Conservation (phyloP, 64 coral and sea anemone genomes). For the Trachythela sp. region DNA sequence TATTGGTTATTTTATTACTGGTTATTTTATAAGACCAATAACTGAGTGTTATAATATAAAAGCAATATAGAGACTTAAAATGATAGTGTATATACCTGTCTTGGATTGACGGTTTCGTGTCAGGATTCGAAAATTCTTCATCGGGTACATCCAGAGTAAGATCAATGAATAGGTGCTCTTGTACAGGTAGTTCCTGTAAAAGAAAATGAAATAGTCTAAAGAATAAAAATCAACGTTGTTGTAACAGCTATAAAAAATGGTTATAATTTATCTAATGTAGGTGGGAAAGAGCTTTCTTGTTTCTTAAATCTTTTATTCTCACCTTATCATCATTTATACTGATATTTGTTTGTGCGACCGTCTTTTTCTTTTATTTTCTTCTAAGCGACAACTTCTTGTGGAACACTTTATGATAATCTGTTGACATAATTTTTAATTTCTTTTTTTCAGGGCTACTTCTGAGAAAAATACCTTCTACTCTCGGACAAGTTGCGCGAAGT, state of each 20-base stretch:
- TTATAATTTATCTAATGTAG: too few relatives aligned
- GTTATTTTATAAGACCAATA: neutral
- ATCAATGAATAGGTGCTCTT: neutral
- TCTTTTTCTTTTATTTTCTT: neutral
- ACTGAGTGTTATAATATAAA: neutral
- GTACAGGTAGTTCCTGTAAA: neutral
- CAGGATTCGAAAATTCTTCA: neutral
- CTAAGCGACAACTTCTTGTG: neutral
- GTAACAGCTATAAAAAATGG: too few relatives aligned
- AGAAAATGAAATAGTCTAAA: neutral
- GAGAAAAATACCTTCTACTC: conserved; percentile 41
- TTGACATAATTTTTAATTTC: conserved; percentile 28
- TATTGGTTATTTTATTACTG: too few relatives aligned
- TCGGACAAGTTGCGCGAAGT: neutral
- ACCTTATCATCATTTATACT: neutral
- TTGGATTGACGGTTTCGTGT: neutral
- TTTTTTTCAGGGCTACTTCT: conserved; percentile 47
- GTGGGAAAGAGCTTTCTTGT: too few relatives aligned
- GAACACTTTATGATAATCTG: conserved; percentile 45
- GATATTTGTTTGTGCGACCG: neutral
- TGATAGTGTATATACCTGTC: neutral
- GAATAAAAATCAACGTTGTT: neutral
- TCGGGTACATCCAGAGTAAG: neutral
- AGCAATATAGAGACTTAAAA: neutral
- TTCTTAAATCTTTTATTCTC: too few relatives aligned